These are phyloP conservation scores for Microctenopoma lineatum DNA, from an alignment of 2,797 vertebrate genomes.

Conservation along the genomic window DNA sequence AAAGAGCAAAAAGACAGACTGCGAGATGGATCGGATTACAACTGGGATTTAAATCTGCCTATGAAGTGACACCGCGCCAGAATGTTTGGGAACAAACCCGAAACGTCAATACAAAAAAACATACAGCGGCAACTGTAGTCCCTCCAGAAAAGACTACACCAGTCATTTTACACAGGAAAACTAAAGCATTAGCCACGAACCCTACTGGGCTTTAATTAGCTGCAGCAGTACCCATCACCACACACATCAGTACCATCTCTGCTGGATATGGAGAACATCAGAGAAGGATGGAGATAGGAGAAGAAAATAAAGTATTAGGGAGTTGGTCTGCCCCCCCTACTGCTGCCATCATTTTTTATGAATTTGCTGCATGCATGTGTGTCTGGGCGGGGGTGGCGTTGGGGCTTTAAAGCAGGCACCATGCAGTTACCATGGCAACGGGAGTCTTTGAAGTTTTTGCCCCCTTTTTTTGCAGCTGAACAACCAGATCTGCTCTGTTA, in stretches of 20 bases:
- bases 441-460: conserved; percentile 75
- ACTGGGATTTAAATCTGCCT: conserved; percentile 37
- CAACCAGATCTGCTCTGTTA: conserved; percentile 74
- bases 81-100: conserved; percentile 44
- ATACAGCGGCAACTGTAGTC: conserved; percentile 30
- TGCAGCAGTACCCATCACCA: conserved; percentile 33
- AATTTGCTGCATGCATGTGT: conserved; percentile 60
- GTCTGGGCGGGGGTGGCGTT: conserved; percentile 31
- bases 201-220: conserved; percentile 63
- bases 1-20: conserved; percentile 6
- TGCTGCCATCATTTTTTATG: conserved; percentile 58
- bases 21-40: conserved; percentile 49
- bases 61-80: conserved; percentile 45
- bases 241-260: conserved; percentile 47
- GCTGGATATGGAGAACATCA: conserved; percentile 24
- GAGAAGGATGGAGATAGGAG: conserved; percentile 12
- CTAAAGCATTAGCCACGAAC: conserved; percentile 46
- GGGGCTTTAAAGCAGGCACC: conserved; percentile 72
- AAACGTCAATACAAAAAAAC: conserved; percentile 44
- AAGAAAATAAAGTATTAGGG: conserved; percentile 12
- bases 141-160: conserved; percentile 39
- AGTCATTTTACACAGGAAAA: conserved; percentile 43
- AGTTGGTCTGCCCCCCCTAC: conserved; percentile 33
- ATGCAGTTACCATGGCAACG: conserved; percentile 84
- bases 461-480: conserved; percentile 73